Percentiles rank a stretch among this genome's conserved stretches.
Conservation (phyloP, 2,888 invertebrate genomes). For the Rhyacophila evoluta region DNA sequence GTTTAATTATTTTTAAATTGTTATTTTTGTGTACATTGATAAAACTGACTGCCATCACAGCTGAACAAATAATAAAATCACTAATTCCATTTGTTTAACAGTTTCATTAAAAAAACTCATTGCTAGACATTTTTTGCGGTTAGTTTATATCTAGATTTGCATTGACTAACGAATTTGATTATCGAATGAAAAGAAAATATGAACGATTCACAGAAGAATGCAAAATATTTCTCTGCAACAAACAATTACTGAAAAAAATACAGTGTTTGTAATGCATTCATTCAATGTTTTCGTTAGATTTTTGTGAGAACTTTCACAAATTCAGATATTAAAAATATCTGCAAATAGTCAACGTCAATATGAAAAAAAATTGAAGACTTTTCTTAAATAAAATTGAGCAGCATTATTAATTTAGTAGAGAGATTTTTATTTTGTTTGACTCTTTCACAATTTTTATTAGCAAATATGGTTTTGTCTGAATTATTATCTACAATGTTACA, state of each 20-base stretch:
- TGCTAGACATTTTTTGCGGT: background rate
- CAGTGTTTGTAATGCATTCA: background rate
- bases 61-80: no score
- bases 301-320: background rate
- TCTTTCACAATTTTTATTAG: background rate
- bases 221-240: background rate
- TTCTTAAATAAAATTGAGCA: background rate
- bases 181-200: background rate
- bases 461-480: background rate
- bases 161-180: background rate
- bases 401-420: background rate
- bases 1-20: no score
- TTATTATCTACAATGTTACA: background rate
- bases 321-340: background rate
- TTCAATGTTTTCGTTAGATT: background rate
- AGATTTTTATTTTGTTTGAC: background rate
- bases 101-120: background rate
- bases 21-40: no score
- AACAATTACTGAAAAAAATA: background rate
- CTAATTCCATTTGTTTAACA: no score
- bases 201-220: background rate
- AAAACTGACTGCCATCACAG: no score
- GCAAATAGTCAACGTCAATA: background rate
- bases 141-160: background rate
- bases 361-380: background rate